These are phyloP conservation scores for Cettia cetti DNA, from an alignment of 2,113 vertebrate genomes.

Conservation along the genomic window DNA sequence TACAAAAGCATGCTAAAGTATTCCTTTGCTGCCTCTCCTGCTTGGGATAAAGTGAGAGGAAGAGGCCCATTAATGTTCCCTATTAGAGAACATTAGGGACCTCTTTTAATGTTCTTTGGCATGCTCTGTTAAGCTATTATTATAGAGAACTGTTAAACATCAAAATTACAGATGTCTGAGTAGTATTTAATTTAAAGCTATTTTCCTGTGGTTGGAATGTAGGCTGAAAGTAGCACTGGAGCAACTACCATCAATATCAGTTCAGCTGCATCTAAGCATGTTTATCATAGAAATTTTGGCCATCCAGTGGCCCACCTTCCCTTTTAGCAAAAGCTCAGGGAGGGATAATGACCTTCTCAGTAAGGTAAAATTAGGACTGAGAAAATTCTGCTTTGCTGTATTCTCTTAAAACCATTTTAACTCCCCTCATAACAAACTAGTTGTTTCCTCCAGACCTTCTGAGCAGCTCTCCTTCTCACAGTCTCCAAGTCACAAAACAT, in stretches of 20 bases:
- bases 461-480: neutral
- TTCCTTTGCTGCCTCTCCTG: neutral
- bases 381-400: neutral
- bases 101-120: neutral
- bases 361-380: neutral
- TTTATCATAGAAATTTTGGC: neutral
- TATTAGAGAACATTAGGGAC: neutral
- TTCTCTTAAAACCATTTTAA: neutral
- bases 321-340: neutral
- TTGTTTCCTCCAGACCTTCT: neutral
- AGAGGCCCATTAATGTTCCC: neutral
- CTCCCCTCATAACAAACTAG: neutral
- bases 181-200: neutral
- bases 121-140: neutral
- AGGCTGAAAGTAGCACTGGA: neutral
- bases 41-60: neutral
- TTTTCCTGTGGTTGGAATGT: neutral
- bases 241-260: neutral
- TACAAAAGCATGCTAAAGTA: neutral
- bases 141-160: neutral
- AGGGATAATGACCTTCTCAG: neutral
- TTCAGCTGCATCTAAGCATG: neutral
- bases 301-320: neutral
- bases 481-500: neutral
- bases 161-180: neutral